These are phyloP conservation scores for Amazona ochrocephala DNA, from an alignment of 2,797 vertebrate species.

Conservation along the genomic window DNA sequence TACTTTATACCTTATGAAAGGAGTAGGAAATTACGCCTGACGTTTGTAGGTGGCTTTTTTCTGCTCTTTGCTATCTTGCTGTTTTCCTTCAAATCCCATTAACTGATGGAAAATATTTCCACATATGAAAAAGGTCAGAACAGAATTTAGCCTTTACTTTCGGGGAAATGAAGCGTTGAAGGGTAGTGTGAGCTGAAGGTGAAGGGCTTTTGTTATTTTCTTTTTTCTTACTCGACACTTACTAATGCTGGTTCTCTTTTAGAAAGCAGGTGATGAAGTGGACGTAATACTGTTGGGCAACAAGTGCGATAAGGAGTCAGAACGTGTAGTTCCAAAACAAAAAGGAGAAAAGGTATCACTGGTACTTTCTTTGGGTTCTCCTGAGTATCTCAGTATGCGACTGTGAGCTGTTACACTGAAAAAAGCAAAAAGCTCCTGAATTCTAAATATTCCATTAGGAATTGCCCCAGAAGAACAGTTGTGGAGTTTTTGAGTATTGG, in stretches of 20 bases:
- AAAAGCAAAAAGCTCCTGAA: not conserved
- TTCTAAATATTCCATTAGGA: not conserved
- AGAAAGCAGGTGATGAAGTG: conserved; percentile 78
- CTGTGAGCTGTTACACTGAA: conserved; percentile 8
- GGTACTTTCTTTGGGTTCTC: conserved; percentile 8
- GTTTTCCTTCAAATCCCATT: not conserved
- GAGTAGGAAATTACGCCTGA: not conserved
- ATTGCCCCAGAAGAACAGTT: not conserved
- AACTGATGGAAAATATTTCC: not conserved
- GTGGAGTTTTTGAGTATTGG: not conserved
- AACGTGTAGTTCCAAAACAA: conserved; percentile 75
- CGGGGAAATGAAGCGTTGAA: not conserved
- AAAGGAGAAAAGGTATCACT: conserved; percentile 77
- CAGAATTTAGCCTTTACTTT: conserved; percentile 2
- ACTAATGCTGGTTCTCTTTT: conserved; percentile 56
- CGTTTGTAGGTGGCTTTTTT: not conserved
- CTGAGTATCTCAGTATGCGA: conserved; percentile 1
- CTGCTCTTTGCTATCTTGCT: not conserved
- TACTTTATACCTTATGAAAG: not conserved
- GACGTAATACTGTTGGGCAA: conserved; percentile 78
- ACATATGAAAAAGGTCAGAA: not conserved
- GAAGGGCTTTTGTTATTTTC: conserved; percentile 5
- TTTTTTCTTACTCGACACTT: conserved; percentile 3
- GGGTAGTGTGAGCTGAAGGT: not conserved
- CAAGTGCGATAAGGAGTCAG: conserved; percentile 78